Conservation (phyloP, 1,140 invertebrate genomes). For the Hylaeus volcanicus region DNA sequence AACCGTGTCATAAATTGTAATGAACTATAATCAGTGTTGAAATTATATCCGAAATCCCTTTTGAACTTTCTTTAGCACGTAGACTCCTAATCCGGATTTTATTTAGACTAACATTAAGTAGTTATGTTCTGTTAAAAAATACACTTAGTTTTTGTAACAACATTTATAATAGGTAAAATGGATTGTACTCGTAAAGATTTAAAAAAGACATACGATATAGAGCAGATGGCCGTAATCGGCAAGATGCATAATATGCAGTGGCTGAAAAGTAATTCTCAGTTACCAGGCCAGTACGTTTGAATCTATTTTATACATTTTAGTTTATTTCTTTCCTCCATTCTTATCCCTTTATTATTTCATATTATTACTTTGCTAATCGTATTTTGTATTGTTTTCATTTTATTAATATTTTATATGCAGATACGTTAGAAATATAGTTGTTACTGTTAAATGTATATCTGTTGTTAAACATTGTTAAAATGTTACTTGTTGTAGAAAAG, state of each 20-base stretch:
- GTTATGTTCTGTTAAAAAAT: conserved; percentile 13
- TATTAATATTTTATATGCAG: background rate
- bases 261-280: conserved; percentile 58
- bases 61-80: background rate
- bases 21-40: background rate
- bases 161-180: conserved; percentile 56
- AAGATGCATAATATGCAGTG: conserved; percentile 65
- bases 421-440: background rate
- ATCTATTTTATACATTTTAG: conserved; percentile 28
- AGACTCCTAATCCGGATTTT: background rate
- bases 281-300: conserved; percentile 56
- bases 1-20: background rate
- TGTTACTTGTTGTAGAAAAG: background rate
- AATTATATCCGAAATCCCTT: background rate
- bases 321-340: conserved; percentile 16
- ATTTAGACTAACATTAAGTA: background rate
- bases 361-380: background rate
- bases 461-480: background rate
- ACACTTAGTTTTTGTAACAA: conserved; percentile 31
- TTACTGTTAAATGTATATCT: background rate
- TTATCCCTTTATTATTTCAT: conserved; percentile 1
- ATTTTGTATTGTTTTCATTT: background rate
- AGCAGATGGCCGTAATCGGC: conserved; percentile 48
- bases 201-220: conserved; percentile 30
- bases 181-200: conserved; percentile 46